Percentiles rank a stretch among this genome's conserved stretches.
These are phyloP conservation scores for Schizopygopsis malacanthus DNA, from an alignment of 2,797 vertebrate species.

Conservation along the genomic window DNA sequence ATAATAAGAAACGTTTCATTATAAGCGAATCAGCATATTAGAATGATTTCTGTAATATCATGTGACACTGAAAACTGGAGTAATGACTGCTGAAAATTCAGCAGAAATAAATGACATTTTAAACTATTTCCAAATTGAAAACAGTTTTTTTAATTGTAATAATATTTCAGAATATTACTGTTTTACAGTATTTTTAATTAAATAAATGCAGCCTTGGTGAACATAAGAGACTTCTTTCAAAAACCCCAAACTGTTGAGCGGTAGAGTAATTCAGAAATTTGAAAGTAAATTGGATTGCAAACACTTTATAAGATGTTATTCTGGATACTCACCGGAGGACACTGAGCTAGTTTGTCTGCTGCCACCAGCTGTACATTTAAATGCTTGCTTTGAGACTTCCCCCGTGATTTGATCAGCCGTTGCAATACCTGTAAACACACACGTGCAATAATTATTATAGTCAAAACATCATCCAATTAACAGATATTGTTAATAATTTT, in stretches of 20 bases:
- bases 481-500: not conserved
- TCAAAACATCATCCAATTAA: not conserved
- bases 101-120: not conserved
- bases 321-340: slow-evolving; percentile 89
- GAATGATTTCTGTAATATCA: not conserved
- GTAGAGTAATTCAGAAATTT: not conserved
- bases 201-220: not conserved
- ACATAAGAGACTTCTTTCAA: not conserved
- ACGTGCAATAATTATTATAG: not conserved
- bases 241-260: not conserved
- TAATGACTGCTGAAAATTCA: not conserved
- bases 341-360: slow-evolving; percentile 95
- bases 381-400: slow-evolving; percentile 98
- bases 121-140: not conserved
- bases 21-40: not conserved
- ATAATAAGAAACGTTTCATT: not conserved
- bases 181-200: not conserved
- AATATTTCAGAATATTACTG: not conserved
- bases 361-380: slow-evolving; percentile 97
- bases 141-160: not conserved
- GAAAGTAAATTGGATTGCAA: not conserved
- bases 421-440: slow-evolving; percentile 87
- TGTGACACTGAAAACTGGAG: not conserved
- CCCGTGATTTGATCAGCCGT: slow-evolving; percentile 95
- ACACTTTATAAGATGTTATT: not conserved